Conservation (phyloP, 2,797 vertebrate species). For the Darevskia nairensis region DNA sequence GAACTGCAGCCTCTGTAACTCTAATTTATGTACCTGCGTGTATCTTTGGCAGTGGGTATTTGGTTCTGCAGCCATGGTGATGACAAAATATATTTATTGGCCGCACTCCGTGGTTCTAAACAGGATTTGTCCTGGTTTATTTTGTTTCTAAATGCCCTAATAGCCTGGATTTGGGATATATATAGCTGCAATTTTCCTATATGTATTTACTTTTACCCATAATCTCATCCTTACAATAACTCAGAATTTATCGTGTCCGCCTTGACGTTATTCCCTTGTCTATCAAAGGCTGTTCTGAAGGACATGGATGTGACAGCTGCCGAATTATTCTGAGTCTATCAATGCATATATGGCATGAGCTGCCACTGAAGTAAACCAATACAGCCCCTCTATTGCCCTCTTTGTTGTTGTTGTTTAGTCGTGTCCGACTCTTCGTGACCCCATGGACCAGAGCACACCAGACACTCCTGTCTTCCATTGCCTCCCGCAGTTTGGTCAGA, state of each 20-base stretch:
- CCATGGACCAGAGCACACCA: too few species aligned
- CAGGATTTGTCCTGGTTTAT: neutral
- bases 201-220: slow-evolving; percentile 31
- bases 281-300: slow-evolving; percentile 50
- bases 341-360: neutral
- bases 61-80: neutral
- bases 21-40: neutral
- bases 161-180: neutral
- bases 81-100: neutral
- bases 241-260: slow-evolving; percentile 49
- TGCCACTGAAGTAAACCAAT: neutral
- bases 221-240: slow-evolving; percentile 53
- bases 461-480: too few species aligned
- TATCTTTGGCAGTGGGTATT: neutral
- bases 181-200: neutral
- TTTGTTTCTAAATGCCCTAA: slow-evolving; percentile 15
- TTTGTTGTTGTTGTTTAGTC: too few species aligned
- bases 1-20: neutral
- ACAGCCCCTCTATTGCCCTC: too few species aligned
- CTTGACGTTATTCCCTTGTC: slow-evolving; percentile 5
- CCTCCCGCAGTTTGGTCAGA: too few species aligned
- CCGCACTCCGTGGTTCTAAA: neutral
- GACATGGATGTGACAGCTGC: slow-evolving; percentile 35
- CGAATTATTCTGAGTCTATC: neutral
- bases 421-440: too few species aligned